Evolutionary conservation across 30 jellyfish, hydroid and myxozoan genomes (phyloP).

Genomic region (Hydractinia echinata): DNA sequence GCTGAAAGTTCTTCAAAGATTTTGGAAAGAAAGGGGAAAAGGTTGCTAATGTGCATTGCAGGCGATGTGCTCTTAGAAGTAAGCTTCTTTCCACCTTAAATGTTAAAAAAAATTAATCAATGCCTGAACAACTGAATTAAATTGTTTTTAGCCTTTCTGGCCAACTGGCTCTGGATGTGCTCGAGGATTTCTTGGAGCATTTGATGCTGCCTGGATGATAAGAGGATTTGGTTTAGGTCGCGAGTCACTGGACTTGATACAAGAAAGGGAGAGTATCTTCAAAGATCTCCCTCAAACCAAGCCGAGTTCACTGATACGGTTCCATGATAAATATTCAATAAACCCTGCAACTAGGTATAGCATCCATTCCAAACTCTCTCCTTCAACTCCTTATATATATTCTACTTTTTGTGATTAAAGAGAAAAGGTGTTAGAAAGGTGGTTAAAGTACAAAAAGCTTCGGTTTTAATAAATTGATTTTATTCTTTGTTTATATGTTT

Average conservation of each 20-base stretch:
- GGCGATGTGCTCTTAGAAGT: slow-evolving; percentile 95
- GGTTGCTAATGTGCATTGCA: slow-evolving; percentile 70
- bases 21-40: slow-evolving; percentile 76
- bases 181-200: slow-evolving; percentile 85
- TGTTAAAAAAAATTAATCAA: neutral
- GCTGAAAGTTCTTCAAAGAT: slow-evolving; percentile 89
- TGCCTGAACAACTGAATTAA: neutral
- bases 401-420: too few species aligned
- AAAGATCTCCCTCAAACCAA: slow-evolving; percentile 74
- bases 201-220: slow-evolving; percentile 95
- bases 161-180: slow-evolving; percentile 99
- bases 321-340: slow-evolving; percentile 61
- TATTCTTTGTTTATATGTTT: neutral
- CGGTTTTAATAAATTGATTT: neutral
- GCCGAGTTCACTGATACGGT: slow-evolving; percentile 55
- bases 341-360: slow-evolving; percentile 81
- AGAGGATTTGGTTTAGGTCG: slow-evolving; percentile 70
- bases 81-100: neutral
- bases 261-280: slow-evolving; percentile 79
- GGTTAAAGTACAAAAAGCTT: neutral
- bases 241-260: slow-evolving; percentile 77
- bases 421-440: too few species aligned
- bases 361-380: too few species aligned
- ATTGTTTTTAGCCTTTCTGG: slow-evolving; percentile 83
- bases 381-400: too few species aligned